Percentiles rank a stretch among this genome's conserved stretches.
Conservation (phyloP, 2,113 vertebrate species). For the Nyctibius bracteatus region DNA sequence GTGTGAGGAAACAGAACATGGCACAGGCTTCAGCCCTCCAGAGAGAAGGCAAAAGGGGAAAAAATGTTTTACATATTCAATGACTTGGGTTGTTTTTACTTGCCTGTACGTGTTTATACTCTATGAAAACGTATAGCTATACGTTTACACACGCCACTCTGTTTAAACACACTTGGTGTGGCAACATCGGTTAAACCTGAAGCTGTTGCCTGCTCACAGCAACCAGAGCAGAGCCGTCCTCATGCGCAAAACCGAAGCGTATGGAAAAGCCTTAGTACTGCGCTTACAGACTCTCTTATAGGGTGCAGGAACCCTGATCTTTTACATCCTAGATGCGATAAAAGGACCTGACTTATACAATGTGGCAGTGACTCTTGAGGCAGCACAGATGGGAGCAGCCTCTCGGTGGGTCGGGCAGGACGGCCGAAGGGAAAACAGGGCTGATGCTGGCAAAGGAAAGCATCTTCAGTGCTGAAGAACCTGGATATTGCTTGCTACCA, state of each 20-base stretch:
- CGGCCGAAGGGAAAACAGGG: not conserved
- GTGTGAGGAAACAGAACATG: not conserved
- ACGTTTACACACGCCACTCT: fast-evolving
- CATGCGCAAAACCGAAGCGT: fast-evolving
- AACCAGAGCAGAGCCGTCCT: not conserved
- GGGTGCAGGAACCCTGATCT: not conserved
- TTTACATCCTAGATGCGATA: not conserved
- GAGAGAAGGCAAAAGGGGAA: not conserved
- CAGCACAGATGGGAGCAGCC: not conserved
- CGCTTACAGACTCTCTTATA: fast-evolving
- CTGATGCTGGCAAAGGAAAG: not conserved
- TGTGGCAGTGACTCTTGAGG: not conserved
- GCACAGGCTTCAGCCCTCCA: not conserved
- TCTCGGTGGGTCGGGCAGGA: not conserved
- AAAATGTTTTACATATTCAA: not conserved
- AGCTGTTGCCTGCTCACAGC: not conserved
- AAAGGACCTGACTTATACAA: not conserved
- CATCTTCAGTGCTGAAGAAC: not conserved
- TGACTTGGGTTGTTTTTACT: not conserved
- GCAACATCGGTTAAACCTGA: not conserved
- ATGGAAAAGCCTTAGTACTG: not conserved
- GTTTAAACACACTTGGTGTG: not conserved
- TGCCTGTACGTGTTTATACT: not conserved
- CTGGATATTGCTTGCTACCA: not conserved
- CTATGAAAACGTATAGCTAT: not conserved